Base-by-base conservation (phyloP, 2,888 invertebrate genomes). In the Mantis religiosa region DNA sequence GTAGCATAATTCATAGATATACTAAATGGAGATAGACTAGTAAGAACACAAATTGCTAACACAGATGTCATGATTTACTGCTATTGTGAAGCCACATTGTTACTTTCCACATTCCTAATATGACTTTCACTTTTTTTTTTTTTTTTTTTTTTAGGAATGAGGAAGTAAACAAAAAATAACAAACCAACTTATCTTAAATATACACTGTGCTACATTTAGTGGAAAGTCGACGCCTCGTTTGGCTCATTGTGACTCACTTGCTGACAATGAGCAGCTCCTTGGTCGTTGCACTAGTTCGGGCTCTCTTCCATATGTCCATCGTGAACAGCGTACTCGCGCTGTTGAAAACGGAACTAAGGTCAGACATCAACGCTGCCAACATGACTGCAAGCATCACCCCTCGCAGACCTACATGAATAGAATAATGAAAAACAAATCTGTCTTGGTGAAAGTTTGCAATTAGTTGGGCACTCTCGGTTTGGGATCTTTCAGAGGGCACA, bases 281-380 rank as follows among this genome's bases (percentile, higher is more conserved):
- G 87, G 87, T 87, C 27, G 87, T 87, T 82, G 87, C 82, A n/a
- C 82, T 82, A 82, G 81, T 41, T 47, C 86, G 28, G 15, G 27
- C 87, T 87, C 87, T 15, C 87, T 87, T 87, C 87, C 87, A 87
- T 82, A 87, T 82, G 87, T 87, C 87, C 87, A 87, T 87, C 41
- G 87, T 87, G 87, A 87, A 87, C 41, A 87, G 87, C 87, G 87
- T 87, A 82, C 87, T 82, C 41, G 87, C 87, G 41, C 87, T 87
- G 87, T 87, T 87, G 87, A 87, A 87, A 87, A 87, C 87, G 87
- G 87, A 87, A 87, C 87, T 87, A 87, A 87, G 87, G 87, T 87
- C 87, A 87, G 87, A 87, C 87, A 87, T 87, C 87, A 87, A 87
- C 87, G 87, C 87, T 87, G 87, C 87, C 82, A 87, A 87, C 87